These are phyloP conservation scores for Melanostigma gelatinosum DNA, from an alignment of 2,113 vertebrate species.

Conservation along the genomic window DNA sequence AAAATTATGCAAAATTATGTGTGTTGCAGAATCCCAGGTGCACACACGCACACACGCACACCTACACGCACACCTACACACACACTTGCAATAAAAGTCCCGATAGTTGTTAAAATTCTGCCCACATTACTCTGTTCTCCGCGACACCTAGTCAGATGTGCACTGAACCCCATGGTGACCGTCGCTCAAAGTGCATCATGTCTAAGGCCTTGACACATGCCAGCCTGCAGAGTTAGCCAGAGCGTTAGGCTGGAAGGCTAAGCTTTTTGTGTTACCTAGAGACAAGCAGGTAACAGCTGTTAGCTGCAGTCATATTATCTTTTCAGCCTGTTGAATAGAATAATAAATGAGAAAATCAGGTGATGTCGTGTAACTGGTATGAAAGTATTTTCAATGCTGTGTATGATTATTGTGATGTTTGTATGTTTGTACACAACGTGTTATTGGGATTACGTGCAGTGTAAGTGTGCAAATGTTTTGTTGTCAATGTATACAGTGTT, in stretches of 20 bases:
- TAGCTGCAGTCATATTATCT: background rate
- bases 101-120: background rate
- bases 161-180: too few species aligned
- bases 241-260: background rate
- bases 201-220: background rate
- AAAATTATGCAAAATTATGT: too few species aligned
- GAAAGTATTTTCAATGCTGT: background rate
- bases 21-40: background rate
- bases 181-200: background rate
- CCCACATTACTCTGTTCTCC: background rate
- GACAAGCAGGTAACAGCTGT: background rate
- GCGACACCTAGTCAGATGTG: background rate
- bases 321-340: background rate
- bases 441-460: background rate
- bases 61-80: background rate
- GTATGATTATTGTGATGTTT: background rate
- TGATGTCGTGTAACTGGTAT: background rate
- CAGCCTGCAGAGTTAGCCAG: background rate
- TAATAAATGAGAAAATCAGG: background rate
- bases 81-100: background rate
- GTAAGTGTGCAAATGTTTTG: background rate
- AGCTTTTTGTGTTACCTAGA: background rate
- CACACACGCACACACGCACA: background rate
- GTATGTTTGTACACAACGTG: background rate
- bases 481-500: background rate